Conservation (phyloP, 2,888 invertebrate species). For the Ichneumoninae sp. region DNA sequence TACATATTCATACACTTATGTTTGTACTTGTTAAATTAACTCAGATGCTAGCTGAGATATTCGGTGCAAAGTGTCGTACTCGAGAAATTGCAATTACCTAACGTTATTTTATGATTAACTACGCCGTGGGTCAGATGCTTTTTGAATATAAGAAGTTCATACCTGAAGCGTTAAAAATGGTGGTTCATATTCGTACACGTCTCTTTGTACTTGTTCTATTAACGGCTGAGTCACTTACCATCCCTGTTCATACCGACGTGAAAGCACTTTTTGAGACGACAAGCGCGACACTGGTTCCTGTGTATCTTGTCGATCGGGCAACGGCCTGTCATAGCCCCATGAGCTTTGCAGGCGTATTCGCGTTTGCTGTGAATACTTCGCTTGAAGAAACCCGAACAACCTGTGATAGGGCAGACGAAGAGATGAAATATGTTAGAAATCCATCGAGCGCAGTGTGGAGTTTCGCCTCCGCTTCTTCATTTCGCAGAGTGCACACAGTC, state of each 20-base stretch:
- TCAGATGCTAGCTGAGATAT: no score
- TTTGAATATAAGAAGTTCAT: not conserved
- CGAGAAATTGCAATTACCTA: not conserved
- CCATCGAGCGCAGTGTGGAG: not conserved
- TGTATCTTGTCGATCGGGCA: conserved; percentile 99
- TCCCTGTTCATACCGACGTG: conserved; percentile 99
- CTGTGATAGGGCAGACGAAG: conserved; percentile 84
- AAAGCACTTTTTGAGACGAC: conserved; percentile 97
- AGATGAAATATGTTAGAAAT: not conserved
- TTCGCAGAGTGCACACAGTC: not conserved
- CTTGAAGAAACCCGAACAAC: conserved; percentile 98
- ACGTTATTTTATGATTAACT: not conserved
- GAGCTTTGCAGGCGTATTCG: conserved; percentile 98
- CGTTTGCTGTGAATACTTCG: conserved; percentile 98
- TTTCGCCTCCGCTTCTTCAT: not conserved
- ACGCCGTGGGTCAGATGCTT: not conserved
- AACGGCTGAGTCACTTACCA: conserved; percentile 88
- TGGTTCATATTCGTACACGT: not conserved
- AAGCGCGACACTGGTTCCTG: conserved; percentile 98
- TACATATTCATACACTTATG: not conserved
- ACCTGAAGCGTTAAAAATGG: not conserved
- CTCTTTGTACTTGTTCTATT: not conserved
- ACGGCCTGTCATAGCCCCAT: conserved; percentile 95
- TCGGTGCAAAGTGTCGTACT: not conserved
- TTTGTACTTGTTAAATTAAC: not conserved